Percentiles rank a stretch among this genome's conserved stretches.
Conservation (phyloP, 30 jellyfish, hydroid and myxozoan species). For the Aurelia sp. region DNA sequence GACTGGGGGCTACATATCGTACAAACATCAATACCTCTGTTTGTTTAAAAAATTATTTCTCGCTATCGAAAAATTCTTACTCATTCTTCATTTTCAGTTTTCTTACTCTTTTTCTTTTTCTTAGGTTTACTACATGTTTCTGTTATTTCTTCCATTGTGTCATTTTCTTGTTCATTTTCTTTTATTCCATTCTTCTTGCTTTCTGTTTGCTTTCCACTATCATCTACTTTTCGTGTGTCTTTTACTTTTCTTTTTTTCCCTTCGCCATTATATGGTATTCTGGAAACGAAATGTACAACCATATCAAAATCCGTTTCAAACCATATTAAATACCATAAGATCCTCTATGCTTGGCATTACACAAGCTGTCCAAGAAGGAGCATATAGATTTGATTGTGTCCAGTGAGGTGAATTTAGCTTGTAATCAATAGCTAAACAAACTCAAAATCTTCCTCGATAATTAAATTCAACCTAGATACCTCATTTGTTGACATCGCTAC, state of each 20-base stretch:
- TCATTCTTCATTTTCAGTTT: not conserved
- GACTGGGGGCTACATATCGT: too few species aligned
- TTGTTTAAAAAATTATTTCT: too few species aligned
- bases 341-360: too few species aligned
- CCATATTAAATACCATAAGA: too few species aligned
- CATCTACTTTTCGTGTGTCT: not conserved
- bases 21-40: too few species aligned
- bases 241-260: constrained; percentile 7
- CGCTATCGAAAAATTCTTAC: not conserved
- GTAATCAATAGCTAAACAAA: too few species aligned
- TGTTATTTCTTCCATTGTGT: not conserved
- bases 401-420: too few species aligned
- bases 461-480: too few species aligned
- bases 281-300: not conserved
- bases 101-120: constrained; percentile 28
- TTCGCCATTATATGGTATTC: not conserved
- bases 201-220: not conserved
- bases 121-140: not conserved
- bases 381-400: too few species aligned
- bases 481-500: too few species aligned
- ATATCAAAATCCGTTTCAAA: not conserved
- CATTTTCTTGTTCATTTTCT: not conserved
- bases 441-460: too few species aligned
- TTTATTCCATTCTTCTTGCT: not conserved
- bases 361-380: too few species aligned